Conservation (phyloP, 2,888 invertebrate species). For the Melinaea marsaeus region DNA sequence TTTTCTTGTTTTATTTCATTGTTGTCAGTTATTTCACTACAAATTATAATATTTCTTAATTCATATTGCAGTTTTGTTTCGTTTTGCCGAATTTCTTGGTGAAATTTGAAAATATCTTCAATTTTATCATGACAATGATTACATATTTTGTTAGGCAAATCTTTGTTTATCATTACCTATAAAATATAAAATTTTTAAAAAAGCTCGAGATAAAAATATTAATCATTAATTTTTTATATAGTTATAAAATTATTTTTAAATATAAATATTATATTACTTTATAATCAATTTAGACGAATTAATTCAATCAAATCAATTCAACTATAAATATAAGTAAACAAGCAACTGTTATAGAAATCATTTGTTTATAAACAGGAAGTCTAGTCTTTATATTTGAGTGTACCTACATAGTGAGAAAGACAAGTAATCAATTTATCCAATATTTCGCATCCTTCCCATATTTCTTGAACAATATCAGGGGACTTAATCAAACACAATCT, state of each 20-base stretch:
- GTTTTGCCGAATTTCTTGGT: constrained; percentile 39
- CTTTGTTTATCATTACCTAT: constrained; percentile 42
- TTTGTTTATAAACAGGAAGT: not conserved
- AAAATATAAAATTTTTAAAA: constrained; percentile 11
- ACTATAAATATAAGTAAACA: too few relatives aligned
- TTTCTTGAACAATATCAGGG: constrained; percentile 17
- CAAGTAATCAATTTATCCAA: constrained; percentile 23
- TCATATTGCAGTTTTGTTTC: constrained; percentile 41
- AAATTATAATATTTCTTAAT: constrained; percentile 15
- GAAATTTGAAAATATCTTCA: constrained; percentile 41
- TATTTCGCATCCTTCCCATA: constrained; percentile 27
- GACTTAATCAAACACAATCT: constrained; percentile 27
- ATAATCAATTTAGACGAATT: not conserved
- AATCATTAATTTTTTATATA: not conserved
- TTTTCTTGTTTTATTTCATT: constrained; percentile 2
- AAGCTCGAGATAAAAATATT: constrained; percentile 11
- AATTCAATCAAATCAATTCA: too few relatives aligned
- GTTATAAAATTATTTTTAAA: not conserved
- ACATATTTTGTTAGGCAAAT: constrained; percentile 48
- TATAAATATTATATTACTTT: not conserved
- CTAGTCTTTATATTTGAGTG: not conserved
- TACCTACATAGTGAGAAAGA: constrained; percentile 25
- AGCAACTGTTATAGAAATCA: too few relatives aligned
- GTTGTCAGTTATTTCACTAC: not conserved
- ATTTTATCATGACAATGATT: constrained; percentile 42